phyloP scores from a whole-genome alignment of 37 sponge, comb jelly and placozoan genomes.

The Spongilla lacustris region DNA sequence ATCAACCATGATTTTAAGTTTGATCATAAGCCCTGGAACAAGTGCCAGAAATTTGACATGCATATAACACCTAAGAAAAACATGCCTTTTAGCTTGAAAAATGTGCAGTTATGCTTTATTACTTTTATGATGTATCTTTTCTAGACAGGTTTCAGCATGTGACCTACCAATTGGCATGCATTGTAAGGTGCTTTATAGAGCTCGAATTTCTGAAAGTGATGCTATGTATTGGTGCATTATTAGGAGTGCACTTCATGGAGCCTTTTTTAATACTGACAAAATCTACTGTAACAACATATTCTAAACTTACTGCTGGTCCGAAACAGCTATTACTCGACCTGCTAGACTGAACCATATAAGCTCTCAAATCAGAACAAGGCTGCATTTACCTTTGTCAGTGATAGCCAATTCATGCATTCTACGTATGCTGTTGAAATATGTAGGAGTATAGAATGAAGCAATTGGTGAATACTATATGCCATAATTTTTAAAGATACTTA shows the following conservation, averaged over 20 bases:
- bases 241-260: background rate
- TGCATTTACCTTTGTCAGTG: background rate
- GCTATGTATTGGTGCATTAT: slow-evolving; percentile 1
- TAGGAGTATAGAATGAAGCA: background rate
- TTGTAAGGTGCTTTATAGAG: background rate
- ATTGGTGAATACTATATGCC: background rate
- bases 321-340: background rate
- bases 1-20: background rate
- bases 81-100: background rate
- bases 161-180: background rate
- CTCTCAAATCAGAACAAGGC: background rate
- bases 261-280: background rate
- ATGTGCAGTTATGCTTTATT: background rate
- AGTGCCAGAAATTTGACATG: background rate
- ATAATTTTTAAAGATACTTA: background rate
- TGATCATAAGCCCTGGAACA: slow-evolving; percentile 1
- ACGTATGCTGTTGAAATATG: background rate
- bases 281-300: background rate
- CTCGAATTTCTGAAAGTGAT: background rate
- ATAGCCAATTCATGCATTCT: background rate
- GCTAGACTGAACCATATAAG: background rate
- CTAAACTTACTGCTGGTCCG: no score
- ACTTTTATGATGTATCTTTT: background rate
- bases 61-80: background rate
- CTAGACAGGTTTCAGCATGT: background rate